Evolutionary conservation across 2,113 vertebrate species (phyloP).

Genomic region (Carollia perspicillata): DNA sequence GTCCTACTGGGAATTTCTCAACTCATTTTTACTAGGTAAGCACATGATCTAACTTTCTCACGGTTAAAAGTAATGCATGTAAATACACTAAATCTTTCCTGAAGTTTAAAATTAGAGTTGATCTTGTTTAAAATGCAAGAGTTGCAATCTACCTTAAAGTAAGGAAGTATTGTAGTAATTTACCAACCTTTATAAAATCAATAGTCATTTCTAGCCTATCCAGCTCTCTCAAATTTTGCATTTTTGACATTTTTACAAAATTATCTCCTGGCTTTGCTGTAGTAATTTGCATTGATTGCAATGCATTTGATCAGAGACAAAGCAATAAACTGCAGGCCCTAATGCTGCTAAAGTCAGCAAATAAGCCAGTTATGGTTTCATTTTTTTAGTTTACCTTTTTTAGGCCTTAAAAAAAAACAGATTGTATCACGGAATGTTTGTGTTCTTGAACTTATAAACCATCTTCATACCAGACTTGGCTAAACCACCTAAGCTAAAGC

Average conservation of each 20-base stretch:
- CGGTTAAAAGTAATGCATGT: constrained; percentile 43
- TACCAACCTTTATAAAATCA: constrained; percentile 78
- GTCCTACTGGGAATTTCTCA: neutral
- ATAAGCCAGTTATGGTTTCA: constrained; percentile 69
- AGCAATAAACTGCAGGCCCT: constrained; percentile 74
- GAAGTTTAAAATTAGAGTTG: constrained; percentile 57
- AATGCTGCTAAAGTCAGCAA: constrained; percentile 78
- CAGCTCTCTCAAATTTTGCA: constrained; percentile 76
- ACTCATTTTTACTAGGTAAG: neutral
- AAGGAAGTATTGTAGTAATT: constrained; percentile 71
- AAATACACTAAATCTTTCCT: constrained; percentile 8
- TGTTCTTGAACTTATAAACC: constrained; percentile 58
- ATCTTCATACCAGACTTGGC: constrained; percentile 38
- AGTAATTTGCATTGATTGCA: constrained; percentile 81
- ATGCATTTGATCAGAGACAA: constrained; percentile 76
- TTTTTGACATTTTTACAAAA: constrained; percentile 80
- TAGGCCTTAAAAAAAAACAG: neutral
- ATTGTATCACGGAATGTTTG: constrained; percentile 60
- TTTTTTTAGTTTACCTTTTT: constrained; percentile 71
- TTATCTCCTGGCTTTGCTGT: constrained; percentile 74
- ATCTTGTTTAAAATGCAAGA: constrained; percentile 68
- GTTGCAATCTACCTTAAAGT: constrained; percentile 64
- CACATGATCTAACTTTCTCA: constrained; percentile 37
- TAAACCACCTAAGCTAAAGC: constrained; percentile 48
- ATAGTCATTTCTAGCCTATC: constrained; percentile 74